Evolutionary conservation across 2,888 invertebrate species (phyloP).

Genomic region (Teleogryllus oceanicus): DNA sequence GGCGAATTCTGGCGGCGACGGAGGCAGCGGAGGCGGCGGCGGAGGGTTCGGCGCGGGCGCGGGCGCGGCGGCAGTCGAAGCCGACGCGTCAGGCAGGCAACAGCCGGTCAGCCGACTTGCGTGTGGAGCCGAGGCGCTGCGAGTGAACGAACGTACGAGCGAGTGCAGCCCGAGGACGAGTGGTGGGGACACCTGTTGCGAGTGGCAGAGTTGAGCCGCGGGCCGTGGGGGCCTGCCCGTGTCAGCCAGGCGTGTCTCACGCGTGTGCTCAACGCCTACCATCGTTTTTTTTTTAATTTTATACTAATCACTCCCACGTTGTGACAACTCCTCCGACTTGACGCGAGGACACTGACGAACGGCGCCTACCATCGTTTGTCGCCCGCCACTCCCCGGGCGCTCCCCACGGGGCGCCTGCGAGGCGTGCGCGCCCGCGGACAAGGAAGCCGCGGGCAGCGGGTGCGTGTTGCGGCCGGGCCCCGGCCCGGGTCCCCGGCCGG

Average conservation of each 20-base stretch:
- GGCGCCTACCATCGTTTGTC: no score
- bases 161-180: neutral
- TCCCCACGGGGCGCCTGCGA: no score
- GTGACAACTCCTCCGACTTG: neutral
- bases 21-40: neutral
- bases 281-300: neutral
- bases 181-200: neutral
- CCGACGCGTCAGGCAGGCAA: neutral
- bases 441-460: neutral
- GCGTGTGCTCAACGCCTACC: neutral
- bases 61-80: neutral
- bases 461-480: no score
- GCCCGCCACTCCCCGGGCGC: no score
- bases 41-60: neutral
- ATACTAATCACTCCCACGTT: neutral
- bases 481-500: neutral
- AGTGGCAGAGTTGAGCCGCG: neutral
- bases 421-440: neutral
- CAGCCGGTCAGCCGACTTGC: neutral
- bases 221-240: neutral
- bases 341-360: neutral
- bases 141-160: neutral
- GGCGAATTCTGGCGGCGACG: constrained; percentile 4
- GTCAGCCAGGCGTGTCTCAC: neutral
- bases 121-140: neutral